phyloP scores from a whole-genome alignment of 2,888 invertebrate genomes.

The Therioaphis trifolii region DNA sequence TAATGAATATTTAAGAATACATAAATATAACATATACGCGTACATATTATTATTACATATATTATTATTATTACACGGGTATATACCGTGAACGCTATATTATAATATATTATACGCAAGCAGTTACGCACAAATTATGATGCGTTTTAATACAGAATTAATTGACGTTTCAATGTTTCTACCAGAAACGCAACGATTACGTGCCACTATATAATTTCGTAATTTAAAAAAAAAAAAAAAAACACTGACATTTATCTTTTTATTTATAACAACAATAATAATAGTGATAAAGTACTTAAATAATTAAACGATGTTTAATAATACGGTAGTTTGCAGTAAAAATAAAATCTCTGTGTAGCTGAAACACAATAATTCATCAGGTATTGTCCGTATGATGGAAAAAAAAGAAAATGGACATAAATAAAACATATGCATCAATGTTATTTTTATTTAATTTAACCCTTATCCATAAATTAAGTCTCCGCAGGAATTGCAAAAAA shows the following conservation, averaged over 20 bases:
- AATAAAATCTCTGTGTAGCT: too few relatives aligned
- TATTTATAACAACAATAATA: too few relatives aligned
- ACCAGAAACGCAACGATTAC: background rate
- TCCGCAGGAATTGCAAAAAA: background rate
- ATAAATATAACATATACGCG: too few relatives aligned
- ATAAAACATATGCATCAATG: background rate
- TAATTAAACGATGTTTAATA: too few relatives aligned
- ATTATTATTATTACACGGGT: too few relatives aligned
- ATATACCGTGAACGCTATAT: too few relatives aligned
- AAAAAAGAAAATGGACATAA: background rate
- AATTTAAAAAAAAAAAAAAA: background rate
- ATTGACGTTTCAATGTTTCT: conserved; percentile 17
- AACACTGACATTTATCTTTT: too few relatives aligned
- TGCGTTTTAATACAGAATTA: background rate
- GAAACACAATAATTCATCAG: too few relatives aligned
- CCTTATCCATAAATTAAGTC: background rate
- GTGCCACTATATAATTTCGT: conserved; percentile 1
- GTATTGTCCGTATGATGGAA: background rate
- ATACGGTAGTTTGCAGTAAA: too few relatives aligned
- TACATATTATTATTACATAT: too few relatives aligned
- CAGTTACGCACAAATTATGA: background rate
- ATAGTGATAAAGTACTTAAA: too few relatives aligned
- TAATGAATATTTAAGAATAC: conserved; percentile 22
- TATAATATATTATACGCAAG: background rate
- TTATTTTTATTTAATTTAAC: conserved; percentile 5